Evolutionary conservation across 2,888 invertebrate genomes (phyloP).

Genomic region (Lissonota sp.): DNA sequence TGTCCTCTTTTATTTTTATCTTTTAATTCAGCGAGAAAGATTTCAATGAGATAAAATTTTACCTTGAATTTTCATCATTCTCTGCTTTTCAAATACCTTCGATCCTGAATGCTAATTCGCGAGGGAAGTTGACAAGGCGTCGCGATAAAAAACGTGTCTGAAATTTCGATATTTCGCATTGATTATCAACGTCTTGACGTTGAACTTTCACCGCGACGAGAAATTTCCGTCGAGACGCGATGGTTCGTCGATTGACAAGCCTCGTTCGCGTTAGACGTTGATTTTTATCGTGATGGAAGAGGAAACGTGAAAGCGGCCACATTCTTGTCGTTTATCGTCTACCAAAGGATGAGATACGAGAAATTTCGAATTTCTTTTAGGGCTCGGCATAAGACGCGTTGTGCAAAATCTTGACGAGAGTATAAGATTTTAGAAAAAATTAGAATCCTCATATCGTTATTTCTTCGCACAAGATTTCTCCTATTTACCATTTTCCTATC

Average conservation of each 20-base stretch:
- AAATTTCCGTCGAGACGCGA: conserved; percentile 39
- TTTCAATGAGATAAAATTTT: too few relatives aligned
- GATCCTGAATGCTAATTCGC: conserved; percentile 30
- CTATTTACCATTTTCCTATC: too few relatives aligned
- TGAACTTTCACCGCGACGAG: conserved; percentile 7
- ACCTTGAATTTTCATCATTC: too few relatives aligned
- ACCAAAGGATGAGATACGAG: neutral
- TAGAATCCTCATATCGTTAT: too few relatives aligned
- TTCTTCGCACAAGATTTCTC: too few relatives aligned
- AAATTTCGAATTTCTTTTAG: conserved; percentile 50
- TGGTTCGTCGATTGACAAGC: conserved; percentile 11
- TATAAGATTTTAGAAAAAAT: too few relatives aligned
- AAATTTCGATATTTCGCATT: conserved; percentile 43
- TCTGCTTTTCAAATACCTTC: neutral
- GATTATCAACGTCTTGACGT: conserved; percentile 36
- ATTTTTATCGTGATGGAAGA: conserved; percentile 52
- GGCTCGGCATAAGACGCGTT: conserved; percentile 26
- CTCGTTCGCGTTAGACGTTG: conserved; percentile 40
- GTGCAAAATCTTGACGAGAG: conserved; percentile 3
- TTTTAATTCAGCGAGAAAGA: too few relatives aligned
- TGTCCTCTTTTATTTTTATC: too few relatives aligned
- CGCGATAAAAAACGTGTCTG: conserved; percentile 29
- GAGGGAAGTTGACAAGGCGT: conserved; percentile 21
- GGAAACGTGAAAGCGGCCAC: conserved; percentile 14
- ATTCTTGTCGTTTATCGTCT: conserved; percentile 5